Evolutionary conservation across 2,113 vertebrate genomes (phyloP), one percentile per base, ranked within the genome.

Genomic region (Salvelinus sp.): DNA sequence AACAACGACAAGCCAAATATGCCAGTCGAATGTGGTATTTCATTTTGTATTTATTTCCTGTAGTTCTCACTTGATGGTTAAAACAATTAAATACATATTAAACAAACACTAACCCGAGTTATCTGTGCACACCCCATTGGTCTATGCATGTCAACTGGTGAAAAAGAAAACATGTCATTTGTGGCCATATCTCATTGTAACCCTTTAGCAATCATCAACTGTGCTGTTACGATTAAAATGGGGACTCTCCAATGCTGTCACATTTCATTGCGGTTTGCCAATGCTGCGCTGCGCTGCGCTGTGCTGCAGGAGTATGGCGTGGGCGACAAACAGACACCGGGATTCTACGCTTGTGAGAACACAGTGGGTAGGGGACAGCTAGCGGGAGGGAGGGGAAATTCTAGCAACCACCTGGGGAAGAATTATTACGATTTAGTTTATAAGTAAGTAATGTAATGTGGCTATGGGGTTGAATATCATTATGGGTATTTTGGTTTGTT

Each of bases 41-140:
- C 87, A 85, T 90, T 74, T 89, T 91, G 88, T 93, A 91, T 92
- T 93, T 93, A 91, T 88, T 91, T 82, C 88, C 86, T 87, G 81
- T 81, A 76, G 86, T 83, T 84, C 83, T 85, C 74, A 73, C 74
- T 77, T 79, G 76, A 74, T 78, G 83, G 79, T 85, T 73, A 73
- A 81, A 79, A 71, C 58, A 70, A 83, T 83, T 79, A 85, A 79
- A 88, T 75, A 69, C 72, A 78, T 81, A 83, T 90, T 72, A 38
- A 79, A 87, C 79, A 81, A 77, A 25, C 82, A 78, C 66, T 80
- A 79, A 82, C 82, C 79, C 78, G 86, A 81, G 83, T 87, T 70
- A 69, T 85, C 80, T 90, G 86, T 90, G 81, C 83, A 73, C 79
- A 27, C 81, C 83, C 60, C 60, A n/a, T 85, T 84, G 84, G 38